These are phyloP conservation scores for Mellilla xanthometata DNA, from an alignment of 2,888 invertebrate species.

Conservation along the genomic window DNA sequence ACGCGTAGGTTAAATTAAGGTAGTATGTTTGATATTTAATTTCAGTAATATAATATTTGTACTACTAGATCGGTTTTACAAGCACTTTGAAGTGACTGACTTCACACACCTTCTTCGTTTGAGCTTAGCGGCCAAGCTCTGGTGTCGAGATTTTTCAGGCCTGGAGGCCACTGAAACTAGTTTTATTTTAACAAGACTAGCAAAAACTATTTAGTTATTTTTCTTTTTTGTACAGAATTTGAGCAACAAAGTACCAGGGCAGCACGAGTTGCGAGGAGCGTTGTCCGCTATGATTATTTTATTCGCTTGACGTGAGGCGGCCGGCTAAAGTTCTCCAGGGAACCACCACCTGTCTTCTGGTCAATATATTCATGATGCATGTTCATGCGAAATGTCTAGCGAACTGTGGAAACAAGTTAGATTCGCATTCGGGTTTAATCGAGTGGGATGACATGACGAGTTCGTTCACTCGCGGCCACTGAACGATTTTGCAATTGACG, in stretches of 20 bases:
- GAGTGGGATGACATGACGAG: not conserved
- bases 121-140: too few relatives aligned
- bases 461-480: not conserved
- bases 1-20: too few relatives aligned
- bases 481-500: too few relatives aligned
- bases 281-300: constrained; percentile 31
- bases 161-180: too few relatives aligned
- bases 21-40: too few relatives aligned
- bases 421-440: constrained; percentile 10
- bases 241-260: constrained; percentile 28
- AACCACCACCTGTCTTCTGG: constrained; percentile 46
- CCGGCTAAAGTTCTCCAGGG: constrained; percentile 44
- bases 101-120: too few relatives aligned
- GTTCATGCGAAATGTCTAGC: constrained; percentile 9
- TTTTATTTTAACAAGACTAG: too few relatives aligned
- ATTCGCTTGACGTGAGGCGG: constrained; percentile 34
- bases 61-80: too few relatives aligned
- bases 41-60: too few relatives aligned
- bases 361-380: constrained; percentile 33
- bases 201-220: too few relatives aligned
- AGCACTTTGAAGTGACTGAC: too few relatives aligned
- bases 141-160: too few relatives aligned
- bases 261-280: constrained; percentile 31
- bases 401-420: constrained; percentile 11
- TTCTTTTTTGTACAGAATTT: constrained; percentile 1